Conservation (phyloP, 30 jellyfish, hydroid and myxozoan species). For the Aurelia coerulea region DNA sequence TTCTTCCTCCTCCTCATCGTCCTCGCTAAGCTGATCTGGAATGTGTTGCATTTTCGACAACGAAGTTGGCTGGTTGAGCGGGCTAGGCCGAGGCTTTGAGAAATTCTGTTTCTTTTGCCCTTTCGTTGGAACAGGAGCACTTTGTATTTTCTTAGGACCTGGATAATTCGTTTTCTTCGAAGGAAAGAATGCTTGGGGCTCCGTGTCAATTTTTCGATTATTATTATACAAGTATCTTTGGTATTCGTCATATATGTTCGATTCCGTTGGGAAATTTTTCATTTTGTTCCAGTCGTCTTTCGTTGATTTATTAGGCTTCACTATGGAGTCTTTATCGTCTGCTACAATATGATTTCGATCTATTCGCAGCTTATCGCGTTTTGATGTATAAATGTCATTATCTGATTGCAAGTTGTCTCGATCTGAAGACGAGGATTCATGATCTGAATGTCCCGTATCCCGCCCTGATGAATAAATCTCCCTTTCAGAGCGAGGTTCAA, state of each 20-base stretch:
- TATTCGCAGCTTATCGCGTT: slow-evolving; percentile 10
- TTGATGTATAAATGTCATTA: slow-evolving; percentile 25
- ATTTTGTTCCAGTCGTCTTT: slow-evolving; percentile 54
- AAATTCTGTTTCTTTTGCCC: slow-evolving; percentile 65
- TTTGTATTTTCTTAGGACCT: slow-evolving; percentile 1
- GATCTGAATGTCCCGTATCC: slow-evolving; percentile 43
- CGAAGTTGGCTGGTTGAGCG: slow-evolving; percentile 72
- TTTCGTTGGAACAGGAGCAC: slow-evolving; percentile 24
- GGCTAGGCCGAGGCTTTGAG: slow-evolving; percentile 67
- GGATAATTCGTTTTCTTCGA: slow-evolving; percentile 46
- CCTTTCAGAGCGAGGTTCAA: slow-evolving; percentile 36
- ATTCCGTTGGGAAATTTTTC: slow-evolving; percentile 31
- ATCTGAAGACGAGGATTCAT: slow-evolving; percentile 53
- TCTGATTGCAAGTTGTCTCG: slow-evolving; percentile 38
- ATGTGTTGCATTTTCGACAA: slow-evolving; percentile 44
- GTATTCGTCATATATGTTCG: slow-evolving; percentile 22
- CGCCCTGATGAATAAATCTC: slow-evolving; percentile 58
- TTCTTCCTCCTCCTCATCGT: slow-evolving; percentile 67
- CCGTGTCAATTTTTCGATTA: slow-evolving; percentile 34
- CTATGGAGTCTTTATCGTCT: slow-evolving; percentile 31
- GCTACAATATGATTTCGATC: slow-evolving; percentile 32
- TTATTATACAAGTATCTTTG: slow-evolving; percentile 48
- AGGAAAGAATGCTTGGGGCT: slow-evolving; percentile 27
- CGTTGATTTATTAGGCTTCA: slow-evolving; percentile 11
- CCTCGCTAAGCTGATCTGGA: slow-evolving; percentile 70